Evolutionary conservation across 2,888 invertebrate genomes (phyloP), one percentile per base, ranked within the genome.

Genomic region (Prosapia bicincta): DNA sequence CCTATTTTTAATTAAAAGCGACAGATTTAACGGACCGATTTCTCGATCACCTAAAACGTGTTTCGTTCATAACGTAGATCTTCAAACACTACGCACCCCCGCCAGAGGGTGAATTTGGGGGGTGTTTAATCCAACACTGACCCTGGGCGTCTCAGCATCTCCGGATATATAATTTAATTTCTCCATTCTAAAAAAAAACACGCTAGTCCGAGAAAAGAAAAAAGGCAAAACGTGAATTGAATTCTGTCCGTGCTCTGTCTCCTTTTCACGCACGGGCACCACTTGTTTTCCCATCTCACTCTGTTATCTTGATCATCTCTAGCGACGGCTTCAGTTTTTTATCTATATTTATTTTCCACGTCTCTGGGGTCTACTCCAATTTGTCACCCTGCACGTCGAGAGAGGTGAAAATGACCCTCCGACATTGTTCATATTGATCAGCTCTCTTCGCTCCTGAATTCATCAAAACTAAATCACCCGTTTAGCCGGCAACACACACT

Each of bases 131-230:
- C 65, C 65, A 69, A 68, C 70, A 26, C 54, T 66, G 65, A 66
- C 66, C 65, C 25, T 25, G 25, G 69, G 70, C 66, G 70, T 43
- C 43, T 24, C 28, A 68, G 10, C 54, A 43, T 25, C 54, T 28
- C 65, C 66, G 65, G 72, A 54, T 71, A 75, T 75, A 71, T 75
- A 75, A 75, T 75, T 75, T 75, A 75, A 75, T 75, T 75, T 75
- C 71, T 68, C 75, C 71, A 75, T 75, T 75, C 71, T 71, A 75
- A 75, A 75, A 71, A n/a, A 30, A 30, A 71, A 75, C 65, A 74
- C 54, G 23, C 32, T 9, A 30, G 69, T 30, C 24, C 32, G 23
- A 69, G 69, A 69, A 67, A 68, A 30, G 26, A 30, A 30, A 67
- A 76, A 69, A 28, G 69, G 65, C 28, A 66, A 67, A 67, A 76